phyloP scores from a whole-genome alignment of 1,140 invertebrate genomes.

The Arctopsyche grandis region DNA sequence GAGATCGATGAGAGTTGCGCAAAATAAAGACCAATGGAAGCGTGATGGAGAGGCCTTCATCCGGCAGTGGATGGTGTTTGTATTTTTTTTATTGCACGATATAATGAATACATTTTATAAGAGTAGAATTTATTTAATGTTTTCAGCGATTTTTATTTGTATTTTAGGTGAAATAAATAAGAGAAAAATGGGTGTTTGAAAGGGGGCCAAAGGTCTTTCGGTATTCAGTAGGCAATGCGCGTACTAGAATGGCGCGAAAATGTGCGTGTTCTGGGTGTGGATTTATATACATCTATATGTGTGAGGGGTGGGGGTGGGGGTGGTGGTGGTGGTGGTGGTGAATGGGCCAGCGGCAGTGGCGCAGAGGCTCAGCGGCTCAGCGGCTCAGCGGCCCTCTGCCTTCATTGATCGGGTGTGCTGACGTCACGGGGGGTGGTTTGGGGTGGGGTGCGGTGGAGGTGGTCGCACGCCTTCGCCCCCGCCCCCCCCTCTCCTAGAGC shows the following conservation, averaged over 20 bases:
- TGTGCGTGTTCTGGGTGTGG: background rate
- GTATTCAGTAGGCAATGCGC: background rate
- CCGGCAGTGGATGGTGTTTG: no score
- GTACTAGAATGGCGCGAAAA: background rate
- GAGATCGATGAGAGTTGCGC: no score
- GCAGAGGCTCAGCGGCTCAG: conserved; percentile 8
- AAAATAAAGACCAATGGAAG: no score
- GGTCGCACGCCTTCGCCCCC: background rate
- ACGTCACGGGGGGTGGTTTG: conserved; percentile 31
- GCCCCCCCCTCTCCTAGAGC: background rate
- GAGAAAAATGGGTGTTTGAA: no score
- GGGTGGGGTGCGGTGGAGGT: no score
- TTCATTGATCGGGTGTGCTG: conserved; percentile 36
- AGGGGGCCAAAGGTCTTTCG: background rate
- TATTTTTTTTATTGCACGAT: no score
- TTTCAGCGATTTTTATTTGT: no score
- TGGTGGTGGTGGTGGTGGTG: background rate
- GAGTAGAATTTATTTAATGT: no score
- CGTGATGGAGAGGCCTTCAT: no score
- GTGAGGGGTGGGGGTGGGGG: background rate
- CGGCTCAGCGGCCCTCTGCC: conserved; percentile 17
- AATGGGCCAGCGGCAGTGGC: conserved; percentile 17
- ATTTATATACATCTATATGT: no score
- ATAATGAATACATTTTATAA: no score
- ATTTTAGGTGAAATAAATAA: background rate